Base-by-base conservation (phyloP, 2,797 vertebrate species). In the Epinephelus awoara region DNA sequence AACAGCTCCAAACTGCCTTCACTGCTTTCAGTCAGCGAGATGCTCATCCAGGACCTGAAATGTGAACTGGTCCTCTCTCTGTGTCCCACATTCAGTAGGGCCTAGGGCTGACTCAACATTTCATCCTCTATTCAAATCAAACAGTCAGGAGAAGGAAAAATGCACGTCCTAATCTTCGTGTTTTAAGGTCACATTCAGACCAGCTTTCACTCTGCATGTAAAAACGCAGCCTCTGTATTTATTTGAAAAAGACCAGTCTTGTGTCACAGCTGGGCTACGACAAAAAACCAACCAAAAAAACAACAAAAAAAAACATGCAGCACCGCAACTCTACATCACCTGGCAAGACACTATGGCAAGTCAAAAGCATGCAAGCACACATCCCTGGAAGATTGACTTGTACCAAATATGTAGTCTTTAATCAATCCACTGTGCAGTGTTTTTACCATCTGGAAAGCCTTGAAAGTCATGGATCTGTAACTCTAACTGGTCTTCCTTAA, bases 1-100 rank as follows among this genome's bases (percentile, higher is more conserved):
- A 90, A 89, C 79, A 80, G 74, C 79, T 62, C 72, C 82, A 85
- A 79, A 86, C 72, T 61, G 71, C 71, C 83, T 79, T 75, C 59
- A 82, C 58, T 63, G 67, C 74, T 67, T 72, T 82, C 72, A 75
- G 64, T 77, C 78, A 55, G 47, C 21, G 34, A 18, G 51, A 17
- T 29, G 40, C 62, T 79, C 44, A 81, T 38, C 74, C 27, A 64
- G 38, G n/a, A 38, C 51, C 2, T 63, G 18, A 85, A 72, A 72
- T 52, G 44, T 27, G 46, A 23, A 6, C 34, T 3, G 64, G 27
- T 49, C 29, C 40, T 46, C 47, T 34, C 46, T 61, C 42, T 11
- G 62, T n/a, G 62, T n/a, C 61, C 59, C 51, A 42, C 65, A 46
- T 25, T 51, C 42, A 34, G 10, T 57, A 69, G 8, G 21, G 15